These are phyloP conservation scores for Bradynema listronoti DNA, from an alignment of 1,140 invertebrate genomes.

Conservation along the genomic window DNA sequence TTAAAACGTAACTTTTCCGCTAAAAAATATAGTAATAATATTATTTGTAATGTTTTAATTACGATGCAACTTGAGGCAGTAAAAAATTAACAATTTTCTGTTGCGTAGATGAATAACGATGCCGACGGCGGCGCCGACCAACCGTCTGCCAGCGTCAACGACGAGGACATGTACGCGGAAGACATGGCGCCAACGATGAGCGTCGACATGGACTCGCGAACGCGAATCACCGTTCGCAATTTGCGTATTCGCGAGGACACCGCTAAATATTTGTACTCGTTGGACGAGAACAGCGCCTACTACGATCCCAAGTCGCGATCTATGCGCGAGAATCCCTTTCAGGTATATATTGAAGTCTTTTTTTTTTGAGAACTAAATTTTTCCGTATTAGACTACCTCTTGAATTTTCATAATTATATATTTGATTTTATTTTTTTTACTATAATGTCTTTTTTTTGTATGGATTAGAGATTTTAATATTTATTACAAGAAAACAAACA, in stretches of 20 bases:
- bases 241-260: slow-evolving; percentile 95
- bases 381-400: background rate
- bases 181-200: slow-evolving; percentile 79
- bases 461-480: too few species aligned
- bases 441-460: too few species aligned
- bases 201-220: slow-evolving; percentile 85
- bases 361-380: too few species aligned
- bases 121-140: slow-evolving; percentile 53
- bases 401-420: background rate
- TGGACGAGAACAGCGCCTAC: slow-evolving; percentile 92
- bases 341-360: too few species aligned
- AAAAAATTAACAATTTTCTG: too few species aligned
- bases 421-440: too few species aligned
- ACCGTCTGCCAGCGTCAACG: slow-evolving; percentile 47
- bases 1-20: slow-evolving; percentile 26
- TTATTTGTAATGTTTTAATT: too few species aligned
- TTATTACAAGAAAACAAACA: too few species aligned
- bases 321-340: slow-evolving; percentile 91
- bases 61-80: too few species aligned
- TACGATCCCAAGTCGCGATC: slow-evolving; percentile 88
- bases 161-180: slow-evolving; percentile 64
- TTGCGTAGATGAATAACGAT: slow-evolving; percentile 13
- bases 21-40: too few species aligned
- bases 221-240: slow-evolving; percentile 89
- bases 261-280: slow-evolving; percentile 88